A percentile compares a stretch with the other conserved stretches of the same genome.
phyloP scores from a whole-genome alignment of 2,797 vertebrate genomes.

The Sebastes glaucus region DNA sequence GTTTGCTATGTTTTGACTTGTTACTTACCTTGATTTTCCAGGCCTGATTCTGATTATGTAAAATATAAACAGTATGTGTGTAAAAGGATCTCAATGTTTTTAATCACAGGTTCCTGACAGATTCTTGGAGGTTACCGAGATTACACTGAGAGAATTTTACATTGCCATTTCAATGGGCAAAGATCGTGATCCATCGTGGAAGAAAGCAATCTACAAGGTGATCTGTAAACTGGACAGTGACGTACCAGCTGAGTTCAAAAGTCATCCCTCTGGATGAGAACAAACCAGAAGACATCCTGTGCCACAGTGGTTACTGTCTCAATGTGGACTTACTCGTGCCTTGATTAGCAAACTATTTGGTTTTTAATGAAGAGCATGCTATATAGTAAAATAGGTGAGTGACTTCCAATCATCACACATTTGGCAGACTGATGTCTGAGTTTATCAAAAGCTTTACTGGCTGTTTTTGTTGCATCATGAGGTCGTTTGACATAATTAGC shows the following conservation, averaged over 20 bases:
- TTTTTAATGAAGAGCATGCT: not conserved
- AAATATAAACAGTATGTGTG: not conserved
- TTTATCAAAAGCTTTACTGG: not conserved
- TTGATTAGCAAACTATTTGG: not conserved
- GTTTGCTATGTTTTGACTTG: not conserved
- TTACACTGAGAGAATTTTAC: constrained; percentile 92
- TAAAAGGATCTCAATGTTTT: not conserved
- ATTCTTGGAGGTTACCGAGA: constrained; percentile 89
- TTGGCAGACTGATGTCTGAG: not conserved
- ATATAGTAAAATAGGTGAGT: not conserved
- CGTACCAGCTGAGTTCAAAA: constrained; percentile 87
- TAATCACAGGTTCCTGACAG: constrained; percentile 86
- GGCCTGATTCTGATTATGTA: not conserved
- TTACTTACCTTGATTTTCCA: constrained; percentile 38
- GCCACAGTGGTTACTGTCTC: constrained; percentile 41
- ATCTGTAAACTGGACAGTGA: constrained; percentile 94
- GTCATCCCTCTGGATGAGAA: constrained; percentile 65
- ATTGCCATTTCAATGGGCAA: constrained; percentile 85
- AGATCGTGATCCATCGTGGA: constrained; percentile 92
- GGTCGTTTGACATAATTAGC: not conserved
- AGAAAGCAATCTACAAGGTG: constrained; percentile 96
- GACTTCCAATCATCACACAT: not conserved
- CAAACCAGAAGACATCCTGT: not conserved
- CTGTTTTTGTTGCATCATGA: not conserved
- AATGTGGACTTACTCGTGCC: constrained; percentile 42